phyloP scores from a whole-genome alignment of 23 tunicate genomes.

The Styela clava region DNA sequence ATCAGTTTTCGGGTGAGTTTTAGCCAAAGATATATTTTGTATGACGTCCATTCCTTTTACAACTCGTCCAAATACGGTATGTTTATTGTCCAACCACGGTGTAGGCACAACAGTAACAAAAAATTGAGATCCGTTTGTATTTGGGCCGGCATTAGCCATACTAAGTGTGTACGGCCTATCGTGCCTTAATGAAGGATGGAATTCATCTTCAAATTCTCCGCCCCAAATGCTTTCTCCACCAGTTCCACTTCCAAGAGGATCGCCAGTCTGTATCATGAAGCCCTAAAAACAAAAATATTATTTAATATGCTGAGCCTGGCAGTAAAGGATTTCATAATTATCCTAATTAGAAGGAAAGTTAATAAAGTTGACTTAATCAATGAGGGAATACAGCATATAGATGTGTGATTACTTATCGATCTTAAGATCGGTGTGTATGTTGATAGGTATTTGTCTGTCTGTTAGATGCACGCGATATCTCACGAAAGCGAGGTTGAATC shows the following conservation, averaged over 20 bases:
- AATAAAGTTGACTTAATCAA: no score
- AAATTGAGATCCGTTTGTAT: slow-evolving; percentile 97
- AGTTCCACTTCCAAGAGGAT: slow-evolving; percentile 93
- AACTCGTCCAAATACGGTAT: slow-evolving; percentile 94
- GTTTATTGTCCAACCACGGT: slow-evolving; percentile 98
- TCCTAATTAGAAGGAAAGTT: no score
- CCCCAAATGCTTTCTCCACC: slow-evolving; percentile 99
- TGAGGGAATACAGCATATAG: no score
- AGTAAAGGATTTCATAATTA: no score
- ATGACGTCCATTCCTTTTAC: slow-evolving; percentile 95
- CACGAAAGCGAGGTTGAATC: no score
- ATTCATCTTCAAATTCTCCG: slow-evolving; percentile 97
- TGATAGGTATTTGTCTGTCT: no score
- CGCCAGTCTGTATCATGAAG: slow-evolving; percentile 96
- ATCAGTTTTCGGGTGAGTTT: slow-evolving; percentile 88
- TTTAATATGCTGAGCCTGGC: no score
- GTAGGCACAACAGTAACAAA: slow-evolving; percentile 92
- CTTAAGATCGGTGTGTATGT: no score
- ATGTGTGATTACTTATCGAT: no score
- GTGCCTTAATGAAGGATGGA: slow-evolving; percentile 79
- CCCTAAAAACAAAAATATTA: no score
- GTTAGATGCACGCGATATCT: no score
- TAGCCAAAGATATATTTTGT: slow-evolving; percentile 60
- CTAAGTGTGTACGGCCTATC: slow-evolving; percentile 83
- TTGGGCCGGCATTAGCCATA: slow-evolving; percentile 99